These are phyloP conservation scores for Pyrocoelia pectoralis DNA, from an alignment of 2,888 invertebrate species.

Conservation along the genomic window DNA sequence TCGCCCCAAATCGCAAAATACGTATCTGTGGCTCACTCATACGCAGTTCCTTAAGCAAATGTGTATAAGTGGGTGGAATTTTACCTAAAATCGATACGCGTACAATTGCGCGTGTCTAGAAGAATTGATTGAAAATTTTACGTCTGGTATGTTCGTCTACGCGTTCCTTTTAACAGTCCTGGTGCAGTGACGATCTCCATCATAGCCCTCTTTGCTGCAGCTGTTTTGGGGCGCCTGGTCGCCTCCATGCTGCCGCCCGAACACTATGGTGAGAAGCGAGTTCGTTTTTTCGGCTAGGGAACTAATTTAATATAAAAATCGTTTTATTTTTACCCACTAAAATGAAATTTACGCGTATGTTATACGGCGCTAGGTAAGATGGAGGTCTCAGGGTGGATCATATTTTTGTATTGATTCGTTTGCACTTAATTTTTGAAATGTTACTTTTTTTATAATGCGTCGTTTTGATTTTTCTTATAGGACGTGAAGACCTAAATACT, in stretches of 20 bases:
- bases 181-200: constrained; percentile 38
- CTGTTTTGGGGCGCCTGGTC: constrained; percentile 51
- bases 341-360: neutral
- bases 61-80: constrained; percentile 28
- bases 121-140: constrained; percentile 30
- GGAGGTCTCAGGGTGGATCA: neutral
- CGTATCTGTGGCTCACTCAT: constrained; percentile 28
- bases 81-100: constrained; percentile 25
- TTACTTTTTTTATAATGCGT: neutral
- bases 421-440: neutral
- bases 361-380: neutral
- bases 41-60: constrained; percentile 2
- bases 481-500: too few species aligned
- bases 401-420: neutral
- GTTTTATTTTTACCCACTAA: neutral
- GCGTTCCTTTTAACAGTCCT: constrained; percentile 36
- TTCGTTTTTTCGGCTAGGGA: too few species aligned
- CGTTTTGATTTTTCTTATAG: too few species aligned
- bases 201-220: constrained; percentile 39
- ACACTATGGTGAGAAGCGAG: constrained; percentile 49
- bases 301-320: too few species aligned
- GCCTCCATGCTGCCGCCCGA: constrained; percentile 56
- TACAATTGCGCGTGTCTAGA: constrained; percentile 34
- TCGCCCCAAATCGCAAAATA: constrained; percentile 16
- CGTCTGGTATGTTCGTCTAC: constrained; percentile 31